Evolutionary conservation across 2,888 invertebrate species (phyloP).

Genomic region (Chalcis sispes): DNA sequence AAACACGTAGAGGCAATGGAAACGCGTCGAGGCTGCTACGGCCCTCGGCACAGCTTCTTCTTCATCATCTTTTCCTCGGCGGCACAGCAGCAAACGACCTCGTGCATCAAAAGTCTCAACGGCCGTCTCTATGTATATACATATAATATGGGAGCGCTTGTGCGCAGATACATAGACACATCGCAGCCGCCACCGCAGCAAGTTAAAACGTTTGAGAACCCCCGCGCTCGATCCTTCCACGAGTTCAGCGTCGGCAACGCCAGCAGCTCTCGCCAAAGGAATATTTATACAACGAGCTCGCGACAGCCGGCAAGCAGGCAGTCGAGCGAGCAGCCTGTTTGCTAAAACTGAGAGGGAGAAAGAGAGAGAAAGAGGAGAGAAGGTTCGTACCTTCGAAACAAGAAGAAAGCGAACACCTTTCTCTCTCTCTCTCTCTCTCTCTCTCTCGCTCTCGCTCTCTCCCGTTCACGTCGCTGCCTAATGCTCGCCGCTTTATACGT

Average conservation of each 20-base stretch:
- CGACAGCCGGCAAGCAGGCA: slow-evolving; percentile 44
- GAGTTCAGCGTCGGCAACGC: not conserved
- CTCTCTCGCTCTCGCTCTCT: slow-evolving; percentile 20
- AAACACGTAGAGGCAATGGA: too few species aligned
- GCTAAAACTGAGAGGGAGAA: not conserved
- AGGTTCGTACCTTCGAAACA: slow-evolving; percentile 29
- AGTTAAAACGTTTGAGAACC: slow-evolving; percentile 43
- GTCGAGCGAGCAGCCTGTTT: not conserved
- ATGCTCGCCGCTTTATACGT: too few species aligned
- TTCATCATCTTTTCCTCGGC: too few species aligned
- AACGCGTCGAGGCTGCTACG: not conserved
- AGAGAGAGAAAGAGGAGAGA: slow-evolving; percentile 22
- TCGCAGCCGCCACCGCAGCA: too few species aligned
- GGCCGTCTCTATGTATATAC: not conserved
- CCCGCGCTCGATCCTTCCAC: slow-evolving; percentile 35
- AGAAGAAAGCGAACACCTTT: not conserved
- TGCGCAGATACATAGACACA: too few species aligned
- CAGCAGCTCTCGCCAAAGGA: slow-evolving; percentile 19
- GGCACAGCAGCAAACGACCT: not conserved
- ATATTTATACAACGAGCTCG: not conserved
- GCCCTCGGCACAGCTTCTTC: not conserved
- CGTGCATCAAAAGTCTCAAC: not conserved
- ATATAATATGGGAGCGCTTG: not conserved
- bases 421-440: slow-evolving; percentile 3
- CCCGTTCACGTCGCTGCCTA: slow-evolving; percentile 19